phyloP scores from a whole-genome alignment of 2,888 invertebrate genomes.

The Theristus sp. region DNA sequence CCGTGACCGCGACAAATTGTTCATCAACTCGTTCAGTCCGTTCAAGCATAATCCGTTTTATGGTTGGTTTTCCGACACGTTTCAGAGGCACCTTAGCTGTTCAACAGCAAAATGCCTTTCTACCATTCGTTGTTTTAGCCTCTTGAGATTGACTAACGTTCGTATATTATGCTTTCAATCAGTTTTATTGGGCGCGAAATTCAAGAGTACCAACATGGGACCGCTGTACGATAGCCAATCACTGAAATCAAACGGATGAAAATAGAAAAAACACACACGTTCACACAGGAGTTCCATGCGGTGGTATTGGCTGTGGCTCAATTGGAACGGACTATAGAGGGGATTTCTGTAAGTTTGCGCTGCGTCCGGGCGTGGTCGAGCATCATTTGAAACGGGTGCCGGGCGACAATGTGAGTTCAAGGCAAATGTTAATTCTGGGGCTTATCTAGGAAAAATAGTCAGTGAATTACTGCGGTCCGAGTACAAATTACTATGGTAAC shows the following conservation, averaged over 20 bases:
- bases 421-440: neutral
- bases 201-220: too few relatives aligned
- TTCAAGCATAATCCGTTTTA: conserved; percentile 34
- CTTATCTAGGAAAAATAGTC: too few relatives aligned
- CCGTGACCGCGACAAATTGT: conserved; percentile 29
- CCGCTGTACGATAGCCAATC: too few relatives aligned
- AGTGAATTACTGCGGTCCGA: too few relatives aligned
- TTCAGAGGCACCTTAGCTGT: too few relatives aligned
- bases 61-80: too few relatives aligned
- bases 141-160: too few relatives aligned
- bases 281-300: conserved; percentile 57
- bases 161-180: too few relatives aligned
- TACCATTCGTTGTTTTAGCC: neutral
- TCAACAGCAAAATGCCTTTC: too few relatives aligned
- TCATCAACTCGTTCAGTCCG: conserved; percentile 34
- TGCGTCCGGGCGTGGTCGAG: conserved; percentile 71
- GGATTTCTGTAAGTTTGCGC: conserved; percentile 73
- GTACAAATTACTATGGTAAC: too few relatives aligned
- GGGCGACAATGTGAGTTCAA: conserved; percentile 1
- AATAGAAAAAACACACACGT: neutral
- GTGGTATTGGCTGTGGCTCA: conserved; percentile 59
- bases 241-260: too few relatives aligned
- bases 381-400: conserved; percentile 42
- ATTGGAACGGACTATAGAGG: conserved; percentile 70
- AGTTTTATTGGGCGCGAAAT: too few relatives aligned